Percentiles rank a stretch among this genome's conserved stretches.
Evolutionary conservation across 1,140 invertebrate species (phyloP).

Genomic region (Pissodes strobi): DNA sequence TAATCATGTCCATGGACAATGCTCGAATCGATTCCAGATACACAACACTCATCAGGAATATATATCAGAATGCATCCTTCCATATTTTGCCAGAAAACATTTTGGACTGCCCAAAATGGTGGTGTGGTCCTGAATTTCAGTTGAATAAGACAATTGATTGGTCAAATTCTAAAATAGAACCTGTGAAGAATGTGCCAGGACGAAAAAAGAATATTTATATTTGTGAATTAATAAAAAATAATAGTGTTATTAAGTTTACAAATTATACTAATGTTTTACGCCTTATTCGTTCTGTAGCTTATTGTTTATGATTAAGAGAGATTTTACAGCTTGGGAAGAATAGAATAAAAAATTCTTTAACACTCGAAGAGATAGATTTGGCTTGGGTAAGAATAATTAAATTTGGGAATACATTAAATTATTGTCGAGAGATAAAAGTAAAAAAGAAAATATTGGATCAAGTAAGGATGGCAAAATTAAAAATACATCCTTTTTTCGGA

Average conservation of each 20-base stretch:
- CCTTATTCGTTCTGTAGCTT: too few relatives aligned
- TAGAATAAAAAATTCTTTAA: too few relatives aligned
- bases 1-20: too few relatives aligned
- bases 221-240: too few relatives aligned
- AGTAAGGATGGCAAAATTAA: not conserved
- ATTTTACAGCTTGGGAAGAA: too few relatives aligned
- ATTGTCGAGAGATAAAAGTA: not conserved
- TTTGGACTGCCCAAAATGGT: too few relatives aligned
- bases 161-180: not conserved
- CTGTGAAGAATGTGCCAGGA: not conserved
- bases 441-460: not conserved
- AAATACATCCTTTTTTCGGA: not conserved
- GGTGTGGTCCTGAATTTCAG: not conserved
- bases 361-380: not conserved
- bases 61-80: too few relatives aligned
- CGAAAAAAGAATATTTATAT: not conserved
- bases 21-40: too few relatives aligned
- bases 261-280: too few relatives aligned
- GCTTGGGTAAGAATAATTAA: not conserved
- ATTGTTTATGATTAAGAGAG: too few relatives aligned
- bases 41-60: too few relatives aligned
- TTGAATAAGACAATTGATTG: not conserved
- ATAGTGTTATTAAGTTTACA: not conserved
- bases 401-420: not conserved
- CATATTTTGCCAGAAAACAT: too few relatives aligned